These are phyloP conservation scores for Xiphorhynchus erythropygius DNA, from an alignment of 2,797 vertebrate genomes.

Conservation along the genomic window DNA sequence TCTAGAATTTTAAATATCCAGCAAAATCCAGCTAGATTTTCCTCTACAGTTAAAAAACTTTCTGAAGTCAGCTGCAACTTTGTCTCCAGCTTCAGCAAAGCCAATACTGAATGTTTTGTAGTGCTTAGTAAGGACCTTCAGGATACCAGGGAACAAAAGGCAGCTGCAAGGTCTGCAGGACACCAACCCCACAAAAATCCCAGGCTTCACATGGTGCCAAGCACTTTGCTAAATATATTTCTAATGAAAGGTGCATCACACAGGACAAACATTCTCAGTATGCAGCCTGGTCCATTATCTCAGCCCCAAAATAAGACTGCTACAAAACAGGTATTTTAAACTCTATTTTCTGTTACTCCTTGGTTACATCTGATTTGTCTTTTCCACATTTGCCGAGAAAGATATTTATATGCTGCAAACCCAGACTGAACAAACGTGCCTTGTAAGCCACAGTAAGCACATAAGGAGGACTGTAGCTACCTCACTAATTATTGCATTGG, in stretches of 20 bases:
- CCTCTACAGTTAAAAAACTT: background rate
- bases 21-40: background rate
- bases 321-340: conserved; percentile 34
- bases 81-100: background rate
- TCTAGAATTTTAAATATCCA: background rate
- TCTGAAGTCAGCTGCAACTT: background rate
- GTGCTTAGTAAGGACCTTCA: background rate
- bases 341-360: conserved; percentile 7
- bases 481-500: background rate
- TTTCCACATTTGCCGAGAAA: background rate
- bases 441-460: background rate
- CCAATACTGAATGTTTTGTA: background rate
- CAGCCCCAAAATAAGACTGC: background rate
- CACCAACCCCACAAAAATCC: background rate
- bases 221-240: background rate
- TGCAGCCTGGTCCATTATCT: background rate
- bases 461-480: background rate
- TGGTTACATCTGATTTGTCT: conserved; percentile 13
- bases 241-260: background rate
- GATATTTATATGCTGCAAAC: background rate
- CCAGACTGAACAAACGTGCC: background rate
- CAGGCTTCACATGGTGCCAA: background rate
- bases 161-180: background rate
- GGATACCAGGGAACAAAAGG: background rate
- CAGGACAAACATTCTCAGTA: background rate